Conservation (phyloP, 2,113 vertebrate genomes). For the Myocastor coypus region DNA sequence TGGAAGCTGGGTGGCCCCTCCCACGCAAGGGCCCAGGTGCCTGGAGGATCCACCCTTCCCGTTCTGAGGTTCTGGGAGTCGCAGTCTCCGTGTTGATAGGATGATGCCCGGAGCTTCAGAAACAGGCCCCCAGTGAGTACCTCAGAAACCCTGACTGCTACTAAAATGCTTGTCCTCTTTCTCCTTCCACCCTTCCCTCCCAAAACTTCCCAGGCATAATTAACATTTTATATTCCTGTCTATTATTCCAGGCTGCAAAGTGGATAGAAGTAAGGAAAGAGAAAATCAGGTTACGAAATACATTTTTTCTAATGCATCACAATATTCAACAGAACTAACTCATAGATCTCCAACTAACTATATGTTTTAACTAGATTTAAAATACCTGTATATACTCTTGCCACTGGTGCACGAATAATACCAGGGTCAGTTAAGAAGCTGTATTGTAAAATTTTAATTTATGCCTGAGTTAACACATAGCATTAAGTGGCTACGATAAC, state of each 20-base stretch:
- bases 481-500: neutral
- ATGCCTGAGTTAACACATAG: neutral
- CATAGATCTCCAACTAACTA: neutral
- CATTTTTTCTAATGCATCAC: slow-evolving; percentile 9
- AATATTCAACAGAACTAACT: neutral
- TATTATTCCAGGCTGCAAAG: neutral
- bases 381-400: neutral
- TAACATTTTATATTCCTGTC: neutral
- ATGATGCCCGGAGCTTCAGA: neutral
- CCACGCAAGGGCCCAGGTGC: neutral
- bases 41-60: neutral
- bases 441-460: neutral
- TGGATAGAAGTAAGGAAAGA: neutral
- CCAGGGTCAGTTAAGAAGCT: neutral
- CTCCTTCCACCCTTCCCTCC: neutral
- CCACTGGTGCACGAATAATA: neutral
- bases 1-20: neutral
- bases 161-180: neutral
- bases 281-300: neutral
- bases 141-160: slow-evolving; percentile 10
- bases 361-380: slow-evolving; percentile 15
- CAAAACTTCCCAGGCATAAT: neutral
- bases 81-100: neutral
- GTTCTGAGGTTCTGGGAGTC: neutral
- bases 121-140: neutral